Evolutionary conservation across 2,888 invertebrate species (phyloP).

Genomic region (Frankliniella intonsa): DNA sequence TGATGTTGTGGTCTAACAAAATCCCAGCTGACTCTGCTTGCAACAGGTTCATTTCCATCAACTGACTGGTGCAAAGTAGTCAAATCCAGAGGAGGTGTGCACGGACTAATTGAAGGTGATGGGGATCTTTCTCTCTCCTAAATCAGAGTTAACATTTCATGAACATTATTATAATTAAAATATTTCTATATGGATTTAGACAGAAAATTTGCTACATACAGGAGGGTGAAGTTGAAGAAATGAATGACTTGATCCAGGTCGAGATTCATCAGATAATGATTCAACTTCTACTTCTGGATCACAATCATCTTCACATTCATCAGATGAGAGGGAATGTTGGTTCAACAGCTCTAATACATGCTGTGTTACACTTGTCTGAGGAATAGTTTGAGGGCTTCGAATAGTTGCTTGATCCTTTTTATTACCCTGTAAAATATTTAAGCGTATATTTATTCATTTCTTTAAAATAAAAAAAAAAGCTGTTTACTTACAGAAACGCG

Average conservation of each 20-base stretch:
- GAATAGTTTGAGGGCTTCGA: not conserved
- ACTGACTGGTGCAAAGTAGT: constrained; percentile 56
- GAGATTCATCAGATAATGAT: not conserved
- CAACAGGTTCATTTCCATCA: constrained; percentile 51
- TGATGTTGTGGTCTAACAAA: constrained; percentile 37
- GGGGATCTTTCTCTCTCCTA: constrained; percentile 34
- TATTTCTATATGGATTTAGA: not conserved
- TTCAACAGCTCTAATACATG: not conserved
- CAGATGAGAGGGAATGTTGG: not conserved
- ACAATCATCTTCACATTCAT: not conserved
- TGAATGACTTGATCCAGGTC: constrained; percentile 16
- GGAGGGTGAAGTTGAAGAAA: constrained; percentile 37
- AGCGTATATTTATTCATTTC: no score
- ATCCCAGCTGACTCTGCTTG: constrained; percentile 42
- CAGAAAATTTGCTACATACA: constrained; percentile 31
- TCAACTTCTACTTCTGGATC: not conserved
- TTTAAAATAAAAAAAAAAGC: no score
- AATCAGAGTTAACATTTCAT: not conserved
- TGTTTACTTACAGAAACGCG: no score
- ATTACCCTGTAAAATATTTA: no score
- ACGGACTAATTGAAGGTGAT: constrained; percentile 37
- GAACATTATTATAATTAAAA: not conserved
- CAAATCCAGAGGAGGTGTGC: constrained; percentile 51
- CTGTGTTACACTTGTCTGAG: not conserved
- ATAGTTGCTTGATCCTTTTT: no score